Evolutionary conservation across 2,797 vertebrate species (phyloP).

Genomic region (Halcyon leucocephala): DNA sequence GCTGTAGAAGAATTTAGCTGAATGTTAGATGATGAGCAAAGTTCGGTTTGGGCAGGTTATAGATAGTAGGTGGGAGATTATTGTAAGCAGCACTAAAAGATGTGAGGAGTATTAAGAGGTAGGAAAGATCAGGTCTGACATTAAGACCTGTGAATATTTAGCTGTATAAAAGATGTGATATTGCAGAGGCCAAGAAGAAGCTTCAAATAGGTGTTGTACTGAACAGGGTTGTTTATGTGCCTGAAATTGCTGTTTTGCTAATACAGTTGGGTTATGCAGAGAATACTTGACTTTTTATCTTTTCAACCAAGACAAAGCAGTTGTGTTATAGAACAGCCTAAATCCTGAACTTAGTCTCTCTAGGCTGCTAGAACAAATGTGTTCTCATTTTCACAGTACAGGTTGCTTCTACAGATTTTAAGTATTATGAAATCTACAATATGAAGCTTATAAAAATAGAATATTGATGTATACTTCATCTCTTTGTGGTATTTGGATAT

Average conservation of each 20-base stretch:
- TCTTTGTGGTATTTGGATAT: neutral
- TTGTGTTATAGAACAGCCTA: neutral
- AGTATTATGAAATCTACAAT: neutral
- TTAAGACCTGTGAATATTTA: neutral
- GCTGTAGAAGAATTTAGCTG: neutral
- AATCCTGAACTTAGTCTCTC: neutral
- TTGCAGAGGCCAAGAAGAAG: neutral
- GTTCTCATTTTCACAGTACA: neutral
- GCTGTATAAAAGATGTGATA: neutral
- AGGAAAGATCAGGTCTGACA: neutral
- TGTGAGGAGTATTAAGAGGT: neutral
- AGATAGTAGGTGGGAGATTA: neutral
- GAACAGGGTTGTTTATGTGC: neutral
- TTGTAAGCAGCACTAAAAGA: neutral
- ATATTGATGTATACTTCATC: neutral
- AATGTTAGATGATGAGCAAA: neutral
- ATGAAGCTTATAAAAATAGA: neutral
- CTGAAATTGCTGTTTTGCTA: neutral
- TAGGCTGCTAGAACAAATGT: neutral
- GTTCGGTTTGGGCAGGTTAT: neutral
- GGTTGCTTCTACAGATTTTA: neutral
- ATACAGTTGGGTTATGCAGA: neutral
- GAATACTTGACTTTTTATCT: neutral
- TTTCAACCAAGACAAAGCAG: neutral
- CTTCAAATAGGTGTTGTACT: neutral